These are phyloP conservation scores for Phalanger gymnotis DNA, from an alignment of 2,797 vertebrate species.

Conservation along the genomic window DNA sequence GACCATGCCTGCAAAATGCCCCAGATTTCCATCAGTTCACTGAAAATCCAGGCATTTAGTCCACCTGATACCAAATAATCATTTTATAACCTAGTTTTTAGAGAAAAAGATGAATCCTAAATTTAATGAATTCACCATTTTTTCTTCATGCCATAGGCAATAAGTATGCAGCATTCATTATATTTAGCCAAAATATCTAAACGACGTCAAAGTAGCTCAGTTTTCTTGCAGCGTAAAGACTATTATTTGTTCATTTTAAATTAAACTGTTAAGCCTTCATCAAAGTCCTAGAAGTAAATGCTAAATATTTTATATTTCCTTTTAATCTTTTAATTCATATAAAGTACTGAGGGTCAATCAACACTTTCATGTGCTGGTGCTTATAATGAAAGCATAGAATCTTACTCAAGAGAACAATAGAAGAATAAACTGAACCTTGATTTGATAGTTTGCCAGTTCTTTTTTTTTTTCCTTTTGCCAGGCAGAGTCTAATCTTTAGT, in stretches of 20 bases:
- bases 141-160: neutral
- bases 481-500: neutral
- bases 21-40: constrained; percentile 7
- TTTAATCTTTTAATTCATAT: constrained; percentile 6
- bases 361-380: neutral
- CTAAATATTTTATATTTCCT: constrained; percentile 1
- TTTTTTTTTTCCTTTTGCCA: constrained; percentile 17
- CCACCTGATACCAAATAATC: constrained; percentile 3
- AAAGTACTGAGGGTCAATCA: neutral
- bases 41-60: neutral
- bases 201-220: neutral
- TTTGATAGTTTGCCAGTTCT: neutral
- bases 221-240: neutral
- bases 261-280: neutral
- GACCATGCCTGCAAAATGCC: neutral
- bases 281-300: neutral
- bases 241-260: neutral
- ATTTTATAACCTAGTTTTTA: neutral
- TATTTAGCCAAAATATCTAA: neutral
- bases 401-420: constrained; percentile 28
- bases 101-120: neutral
- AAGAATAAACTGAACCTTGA: constrained; percentile 24
- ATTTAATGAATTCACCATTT: neutral
- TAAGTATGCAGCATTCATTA: neutral
- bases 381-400: constrained; percentile 11